Evolutionary conservation across 1,140 invertebrate species (phyloP), one percentile per base, ranked within the genome.

Genomic region (Chironomus striatipennis): DNA sequence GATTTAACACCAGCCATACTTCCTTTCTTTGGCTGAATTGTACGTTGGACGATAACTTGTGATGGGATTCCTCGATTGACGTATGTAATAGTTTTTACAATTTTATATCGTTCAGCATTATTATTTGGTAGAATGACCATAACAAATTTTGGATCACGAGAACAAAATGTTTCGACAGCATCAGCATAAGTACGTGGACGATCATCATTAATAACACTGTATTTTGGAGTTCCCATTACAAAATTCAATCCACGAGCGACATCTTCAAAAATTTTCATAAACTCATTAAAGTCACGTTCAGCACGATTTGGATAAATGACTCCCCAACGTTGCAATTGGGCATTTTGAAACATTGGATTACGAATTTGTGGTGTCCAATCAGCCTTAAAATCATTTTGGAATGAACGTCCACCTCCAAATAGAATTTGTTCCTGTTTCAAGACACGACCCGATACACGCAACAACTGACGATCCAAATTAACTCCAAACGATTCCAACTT

Each of bases 61-160:
- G 87, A 87, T 0, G 90, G 88, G 1, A 91, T 85, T 1, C 89
- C 87, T 9, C 89, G 82, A 75, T 96, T 94, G 0, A 94, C 85
- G 74, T 87, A 91, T 75, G 91, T 92, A 65, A 93, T 90, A 76
- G 94, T 94, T 77, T 97, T 97, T 0, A 97, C 90, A 0, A 90
- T 90, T 42, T 87, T 84, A 78, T 97, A 97, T 18, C 80, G 79
- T 81, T 95, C 89, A n/a, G 86, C 76, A 72, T 86, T 83, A 77
- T 89, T 87, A 75, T 87, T 87, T 1, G 88, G 82, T 18, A 90
- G 85, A 9, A 94, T 80, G 74, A 87, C 87, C 72, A 88, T 81
- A 15, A 89, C 84, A 9, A 93, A 76, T 5, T 88, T 83, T 0
- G 89, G 87, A 77, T 86, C 86, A 2, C 78, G 77, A 17, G 82